Conservation (phyloP, 2,888 invertebrate species). For the Crossocerus cetratus region DNA sequence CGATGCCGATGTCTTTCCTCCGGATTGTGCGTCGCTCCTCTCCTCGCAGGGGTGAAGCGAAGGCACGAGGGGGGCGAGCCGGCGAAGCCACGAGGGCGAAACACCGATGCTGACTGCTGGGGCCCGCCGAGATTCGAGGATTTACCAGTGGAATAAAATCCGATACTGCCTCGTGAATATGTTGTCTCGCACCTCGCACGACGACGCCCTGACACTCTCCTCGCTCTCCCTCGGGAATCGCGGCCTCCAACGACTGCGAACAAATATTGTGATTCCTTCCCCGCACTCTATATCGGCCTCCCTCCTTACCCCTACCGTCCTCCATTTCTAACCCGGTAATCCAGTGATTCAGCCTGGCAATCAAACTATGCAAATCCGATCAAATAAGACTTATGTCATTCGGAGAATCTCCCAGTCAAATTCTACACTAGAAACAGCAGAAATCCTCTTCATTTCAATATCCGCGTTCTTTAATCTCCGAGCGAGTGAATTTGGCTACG, state of each 20-base stretch:
- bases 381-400: no score
- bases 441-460: no score
- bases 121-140: conserved; percentile 64
- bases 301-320: no score
- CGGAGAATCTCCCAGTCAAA: no score
- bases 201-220: conserved; percentile 11
- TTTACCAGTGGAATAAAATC: conserved; percentile 69
- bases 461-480: no score
- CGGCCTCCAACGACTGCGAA: conserved; percentile 28
- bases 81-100: conserved; percentile 11
- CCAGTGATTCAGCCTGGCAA: no score
- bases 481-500: no score
- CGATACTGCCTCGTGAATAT: conserved; percentile 67
- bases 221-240: conserved; percentile 18
- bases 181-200: conserved; percentile 39
- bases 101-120: conserved; percentile 30
- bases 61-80: not conserved
- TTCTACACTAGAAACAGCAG: no score
- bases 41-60: conserved; percentile 13
- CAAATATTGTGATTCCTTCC: conserved; percentile 41
- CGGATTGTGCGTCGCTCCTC: conserved; percentile 9
- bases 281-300: not conserved
- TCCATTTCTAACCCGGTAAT: no score
- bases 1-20: conserved; percentile 3
- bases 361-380: no score